Evolutionary conservation across 2,797 vertebrate genomes (phyloP), one percentile per base, ranked within the genome.

Genomic region (Ctenosaura bakeri): DNA sequence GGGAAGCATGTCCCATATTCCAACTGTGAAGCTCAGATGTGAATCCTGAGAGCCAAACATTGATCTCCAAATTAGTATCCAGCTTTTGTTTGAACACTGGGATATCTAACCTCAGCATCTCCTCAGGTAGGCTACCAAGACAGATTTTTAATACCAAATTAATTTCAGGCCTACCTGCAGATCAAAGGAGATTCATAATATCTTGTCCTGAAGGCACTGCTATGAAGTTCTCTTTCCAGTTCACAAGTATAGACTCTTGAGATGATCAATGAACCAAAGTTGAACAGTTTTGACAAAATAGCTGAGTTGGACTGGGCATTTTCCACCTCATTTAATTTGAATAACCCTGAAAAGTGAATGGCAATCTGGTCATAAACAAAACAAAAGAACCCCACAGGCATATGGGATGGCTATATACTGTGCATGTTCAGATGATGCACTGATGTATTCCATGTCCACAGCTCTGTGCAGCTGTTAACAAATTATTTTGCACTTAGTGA

Each of bases 211-310:
- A 35, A 52, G 76, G 62, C 59, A 79, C 29, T 66, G 64, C 42
- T 20, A 35, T 79, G 59, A 87, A 79, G 59, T 52, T 80, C 59
- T 87, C 80, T 79, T 87, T 62, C 69, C 29, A n/a, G 59, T 52
- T 79, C 56, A 79, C 29, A 79, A 86, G 26, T 38, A 77, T 24
- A 46, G 20, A 35, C 12, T 87, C 46, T 32, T 69, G 66, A 66
- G 59, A 20, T 35, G 32, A 32, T 87, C 38, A 87, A 22, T 79
- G 76, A 79, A 52, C 59, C 35, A 66, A 76, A 26, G n/a, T 38
- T 42, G 24, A 52, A 62, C 29, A 66, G 38, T 29, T 66, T 52
- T 79, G 59, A 66, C 76, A 80, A 66, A 87, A 46, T 29, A 79
- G 1, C 5, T 66, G 73, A 50, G 22, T 56, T 69, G 42, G 42